phyloP scores from a whole-genome alignment of 2,113 vertebrate species.

The Dryoscopus gambensis region DNA sequence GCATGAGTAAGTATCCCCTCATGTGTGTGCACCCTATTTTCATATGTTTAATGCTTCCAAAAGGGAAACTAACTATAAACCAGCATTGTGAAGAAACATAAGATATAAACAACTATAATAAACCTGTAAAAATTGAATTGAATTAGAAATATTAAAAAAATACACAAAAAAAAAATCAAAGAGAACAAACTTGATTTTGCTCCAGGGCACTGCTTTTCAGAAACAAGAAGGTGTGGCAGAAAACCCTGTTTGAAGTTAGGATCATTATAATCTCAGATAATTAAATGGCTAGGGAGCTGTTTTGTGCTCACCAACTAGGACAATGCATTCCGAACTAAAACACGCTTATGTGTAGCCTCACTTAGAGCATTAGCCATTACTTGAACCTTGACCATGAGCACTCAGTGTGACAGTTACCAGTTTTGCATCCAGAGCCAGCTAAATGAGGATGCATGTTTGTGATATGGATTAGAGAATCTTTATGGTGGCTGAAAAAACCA shows the following conservation, averaged over 20 bases:
- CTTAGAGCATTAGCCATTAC: constrained; percentile 51
- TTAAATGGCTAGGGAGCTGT: constrained; percentile 52
- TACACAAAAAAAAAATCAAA: background rate
- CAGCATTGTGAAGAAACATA: background rate
- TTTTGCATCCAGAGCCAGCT: background rate
- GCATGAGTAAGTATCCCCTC: constrained; percentile 57
- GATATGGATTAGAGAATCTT: background rate
- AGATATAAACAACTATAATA: background rate
- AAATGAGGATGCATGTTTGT: constrained; percentile 17
- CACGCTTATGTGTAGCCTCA: background rate
- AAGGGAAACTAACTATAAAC: constrained; percentile 11
- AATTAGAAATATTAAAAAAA: background rate
- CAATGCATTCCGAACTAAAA: background rate
- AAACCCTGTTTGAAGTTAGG: constrained; percentile 27
- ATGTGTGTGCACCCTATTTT: constrained; percentile 55
- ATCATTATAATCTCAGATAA: constrained; percentile 44
- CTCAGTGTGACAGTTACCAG: constrained; percentile 39
- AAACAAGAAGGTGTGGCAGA: constrained; percentile 11
- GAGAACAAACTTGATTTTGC: background rate
- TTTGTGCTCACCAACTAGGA: constrained; percentile 41
- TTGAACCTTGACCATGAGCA: constrained; percentile 59
- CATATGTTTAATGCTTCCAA: constrained; percentile 20
- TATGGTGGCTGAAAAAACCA: background rate
- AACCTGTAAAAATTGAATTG: background rate
- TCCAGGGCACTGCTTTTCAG: background rate